Percentiles rank a stretch among this genome's conserved stretches.
Conservation (phyloP, 2,113 vertebrate species). For the Cyanoderma ruficeps region DNA sequence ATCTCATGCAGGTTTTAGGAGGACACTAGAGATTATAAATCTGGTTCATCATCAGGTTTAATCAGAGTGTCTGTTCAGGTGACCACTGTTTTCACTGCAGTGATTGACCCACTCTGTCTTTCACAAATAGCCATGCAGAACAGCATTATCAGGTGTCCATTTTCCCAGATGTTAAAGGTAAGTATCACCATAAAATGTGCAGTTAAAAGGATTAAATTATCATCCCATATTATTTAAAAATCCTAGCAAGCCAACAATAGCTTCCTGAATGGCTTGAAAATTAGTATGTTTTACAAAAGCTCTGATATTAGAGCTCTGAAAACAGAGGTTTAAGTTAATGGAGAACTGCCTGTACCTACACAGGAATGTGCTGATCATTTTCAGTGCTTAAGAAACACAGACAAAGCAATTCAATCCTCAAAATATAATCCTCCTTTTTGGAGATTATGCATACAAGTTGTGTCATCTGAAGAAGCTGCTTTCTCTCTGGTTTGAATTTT, state of each 20-base stretch:
- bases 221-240: not conserved
- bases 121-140: not conserved
- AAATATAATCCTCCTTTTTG: not conserved
- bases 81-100: not conserved
- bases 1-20: not conserved
- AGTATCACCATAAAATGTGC: not conserved
- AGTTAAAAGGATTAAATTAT: not conserved
- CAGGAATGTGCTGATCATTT: not conserved
- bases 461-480: not conserved
- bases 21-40: not conserved
- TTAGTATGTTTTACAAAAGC: not conserved
- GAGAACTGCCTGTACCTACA: not conserved
- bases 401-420: not conserved
- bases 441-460: not conserved
- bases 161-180: not conserved
- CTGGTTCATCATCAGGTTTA: not conserved
- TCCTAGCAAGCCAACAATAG: not conserved
- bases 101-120: not conserved
- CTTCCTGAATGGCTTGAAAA: not conserved
- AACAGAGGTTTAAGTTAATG: not conserved
- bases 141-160: not conserved
- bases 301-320: not conserved
- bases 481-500: not conserved
- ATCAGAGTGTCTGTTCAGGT: not conserved
- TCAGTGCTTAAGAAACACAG: not conserved